Base-by-base conservation (phyloP, 92 coral and sea anemone genomes). In the Parazoanthus swiftii region DNA sequence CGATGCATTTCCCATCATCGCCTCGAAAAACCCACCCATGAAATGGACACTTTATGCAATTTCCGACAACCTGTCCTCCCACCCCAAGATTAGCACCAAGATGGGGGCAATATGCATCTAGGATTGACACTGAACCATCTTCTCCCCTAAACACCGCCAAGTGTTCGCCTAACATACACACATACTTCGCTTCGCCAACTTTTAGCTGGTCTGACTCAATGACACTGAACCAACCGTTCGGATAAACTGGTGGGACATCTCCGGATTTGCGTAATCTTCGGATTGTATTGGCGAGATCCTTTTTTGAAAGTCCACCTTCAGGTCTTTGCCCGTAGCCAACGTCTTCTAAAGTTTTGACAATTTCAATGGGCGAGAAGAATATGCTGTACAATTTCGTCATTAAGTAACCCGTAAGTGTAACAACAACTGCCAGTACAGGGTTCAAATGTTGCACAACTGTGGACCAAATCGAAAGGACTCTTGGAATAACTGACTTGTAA, bases 31-130 rank as follows among this genome's bases (percentile, higher is more conserved):
- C 85, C 99, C 99, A 97, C 1, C 99, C 99, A 58, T 97, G 99
- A 85, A 95, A 97, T 0, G 99, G 99, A 75, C 99, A 97, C 77
- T 92, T 93, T 2, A 97, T 39, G 81, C 97, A 93, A 44, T 92
- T 91, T 6, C 95, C 97, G 38, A 80, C 88, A 35, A 97, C 98
- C 74, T 86, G 95, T 3, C 99, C 99, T 11, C 99, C 99, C 25
- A 97, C 92, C 0, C 93, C 99, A 44, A 97, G 88, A 85, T 97
- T 97, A 14, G 99, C 99, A 3, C 99, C 99, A 23, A 97, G 94
- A 74, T 97, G 99, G 39, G 99, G 99, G 54, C 99, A 97, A 76
- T 97, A 97, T 0, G 99, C 99, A 54, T 97, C 96, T 8, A 97
- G 36, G 58, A 97, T 89, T 63, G 80, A 86, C n/a, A 76, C 94